These are phyloP conservation scores for Solenodon paradoxus DNA, from an alignment of 2,113 vertebrate genomes.

Conservation along the genomic window DNA sequence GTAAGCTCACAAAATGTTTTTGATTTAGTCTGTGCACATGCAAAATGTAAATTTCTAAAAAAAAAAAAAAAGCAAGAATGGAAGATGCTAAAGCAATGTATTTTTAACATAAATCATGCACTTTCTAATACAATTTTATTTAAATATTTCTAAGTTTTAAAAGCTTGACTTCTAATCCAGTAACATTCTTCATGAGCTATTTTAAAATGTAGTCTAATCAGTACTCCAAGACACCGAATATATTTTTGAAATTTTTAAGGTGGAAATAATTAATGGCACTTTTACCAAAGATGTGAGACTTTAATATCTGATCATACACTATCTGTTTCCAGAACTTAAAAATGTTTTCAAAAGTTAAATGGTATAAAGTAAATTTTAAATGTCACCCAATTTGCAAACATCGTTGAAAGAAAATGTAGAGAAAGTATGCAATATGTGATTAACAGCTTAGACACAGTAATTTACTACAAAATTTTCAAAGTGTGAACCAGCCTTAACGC, in stretches of 20 bases:
- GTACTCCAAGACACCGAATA: not conserved
- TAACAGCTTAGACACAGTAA: constrained; percentile 68
- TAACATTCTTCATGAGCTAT: constrained; percentile 45
- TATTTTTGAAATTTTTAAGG: constrained; percentile 14
- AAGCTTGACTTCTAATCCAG: constrained; percentile 53
- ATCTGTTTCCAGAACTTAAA: not conserved
- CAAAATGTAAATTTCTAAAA: constrained; percentile 29
- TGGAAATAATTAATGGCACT: not conserved
- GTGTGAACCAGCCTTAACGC: constrained; percentile 69
- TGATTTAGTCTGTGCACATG: not conserved
- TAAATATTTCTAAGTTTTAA: constrained; percentile 49
- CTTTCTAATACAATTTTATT: constrained; percentile 62
- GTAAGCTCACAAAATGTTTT: not conserved
- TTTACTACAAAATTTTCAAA: constrained; percentile 66
- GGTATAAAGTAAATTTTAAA: constrained; percentile 65
- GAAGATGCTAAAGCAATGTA: constrained; percentile 66
- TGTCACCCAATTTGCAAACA: constrained; percentile 52
- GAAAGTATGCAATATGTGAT: constrained; percentile 41
- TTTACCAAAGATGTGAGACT: not conserved
- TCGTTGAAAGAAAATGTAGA: constrained; percentile 46
- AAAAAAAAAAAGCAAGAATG: constrained; percentile 10
- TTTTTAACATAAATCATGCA: constrained; percentile 41
- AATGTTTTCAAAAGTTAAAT: constrained; percentile 65
- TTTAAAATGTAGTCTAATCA: constrained; percentile 65
- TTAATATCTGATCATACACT: not conserved